Base-by-base conservation (phyloP, 2,888 invertebrate species). In the Urechis unicinctus region DNA sequence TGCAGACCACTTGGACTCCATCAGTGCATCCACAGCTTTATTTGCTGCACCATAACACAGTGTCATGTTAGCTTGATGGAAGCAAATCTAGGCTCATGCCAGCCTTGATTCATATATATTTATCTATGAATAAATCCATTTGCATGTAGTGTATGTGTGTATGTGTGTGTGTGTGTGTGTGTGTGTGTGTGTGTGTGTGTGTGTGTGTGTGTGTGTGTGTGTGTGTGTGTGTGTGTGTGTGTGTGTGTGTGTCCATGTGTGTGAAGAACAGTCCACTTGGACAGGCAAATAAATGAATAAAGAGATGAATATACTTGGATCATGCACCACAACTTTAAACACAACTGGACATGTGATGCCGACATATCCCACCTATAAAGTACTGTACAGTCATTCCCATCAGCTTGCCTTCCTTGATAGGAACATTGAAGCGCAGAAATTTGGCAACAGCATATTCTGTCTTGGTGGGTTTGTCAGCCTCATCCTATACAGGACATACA, bases 361-460 rank as follows among this genome's bases (percentile, higher is more conserved):
- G 24, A 50, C 36, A 22, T 17, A 9, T 51, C 13, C 42, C 29
- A 85, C 93, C 91, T 64, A 91, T 91, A 73, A 97, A 97, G 80
- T 95, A 97, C 77, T 94, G 91, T 13, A 97, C 96, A 79, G 92
- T 89, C 78, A 97, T 96, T 73, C 91, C 92, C 51, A 95, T 83
- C 76, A 97, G 92, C 79, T 94, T 95, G 0, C 95, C 96, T 77
- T 91, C 92, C 81, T 96, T 95, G 2, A 88, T 89, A 36, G 91
- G 92, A 26, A 95, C 87, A 80, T 94, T 93, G 64, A 90, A 89
- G 53, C 91, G 87, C 67, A 98, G 82, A 88, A 92, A 95, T 78
- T 92, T 92, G 0, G 95, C 97, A 47, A 98, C 85, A 0, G 87
- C 84, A 78, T 91, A 92, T 77, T 97, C 95, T 57, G 93, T 89